Conservation (phyloP, 2,113 vertebrate species). For the Microcebus lehilahytsara region DNA sequence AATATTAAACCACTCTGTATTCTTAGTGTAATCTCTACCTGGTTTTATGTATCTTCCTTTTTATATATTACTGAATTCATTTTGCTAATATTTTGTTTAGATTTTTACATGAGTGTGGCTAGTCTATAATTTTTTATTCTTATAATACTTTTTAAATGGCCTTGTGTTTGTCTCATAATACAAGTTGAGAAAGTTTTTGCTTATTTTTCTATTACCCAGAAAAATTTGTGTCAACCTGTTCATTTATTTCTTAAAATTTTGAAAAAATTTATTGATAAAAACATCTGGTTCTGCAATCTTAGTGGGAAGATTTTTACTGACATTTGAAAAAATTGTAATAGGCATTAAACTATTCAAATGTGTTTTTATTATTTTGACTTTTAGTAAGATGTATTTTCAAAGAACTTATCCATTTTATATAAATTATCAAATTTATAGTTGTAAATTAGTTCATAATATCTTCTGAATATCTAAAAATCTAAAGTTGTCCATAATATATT, state of each 20-base stretch:
- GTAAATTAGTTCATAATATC: not conserved
- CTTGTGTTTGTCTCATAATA: not conserved
- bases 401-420: not conserved
- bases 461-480: not conserved
- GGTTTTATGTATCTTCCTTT: not conserved
- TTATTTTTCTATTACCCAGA: not conserved
- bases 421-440: not conserved
- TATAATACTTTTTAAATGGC: not conserved
- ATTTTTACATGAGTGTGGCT: not conserved
- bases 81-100: not conserved
- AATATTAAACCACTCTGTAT: not conserved
- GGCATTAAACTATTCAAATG: not conserved
- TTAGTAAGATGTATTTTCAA: not conserved
- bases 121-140: not conserved
- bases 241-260: not conserved
- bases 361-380: not conserved
- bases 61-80: not conserved
- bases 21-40: not conserved
- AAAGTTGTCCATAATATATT: not conserved
- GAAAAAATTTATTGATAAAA: not conserved
- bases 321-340: not conserved
- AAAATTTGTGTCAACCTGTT: not conserved
- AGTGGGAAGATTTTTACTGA: not conserved
- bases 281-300: not conserved
- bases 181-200: not conserved